These are phyloP conservation scores for Sepioteuthis lessoniana DNA, from an alignment of 2,888 invertebrate species.

Conservation along the genomic window DNA sequence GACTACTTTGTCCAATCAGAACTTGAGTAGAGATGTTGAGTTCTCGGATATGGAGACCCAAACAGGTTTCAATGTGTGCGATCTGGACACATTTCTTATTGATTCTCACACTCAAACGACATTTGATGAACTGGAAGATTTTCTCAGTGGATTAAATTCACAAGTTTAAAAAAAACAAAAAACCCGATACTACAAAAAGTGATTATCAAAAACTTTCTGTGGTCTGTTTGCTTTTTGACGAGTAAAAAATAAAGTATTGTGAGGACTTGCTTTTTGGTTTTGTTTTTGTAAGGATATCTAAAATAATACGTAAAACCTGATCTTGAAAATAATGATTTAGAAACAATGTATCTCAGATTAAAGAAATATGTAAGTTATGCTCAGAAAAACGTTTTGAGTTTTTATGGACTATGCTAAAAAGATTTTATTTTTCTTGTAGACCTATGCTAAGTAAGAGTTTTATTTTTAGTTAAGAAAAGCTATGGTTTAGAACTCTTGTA, in stretches of 20 bases:
- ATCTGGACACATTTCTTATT: slow-evolving; percentile 51
- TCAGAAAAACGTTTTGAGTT: too few species aligned
- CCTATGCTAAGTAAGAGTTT: too few species aligned
- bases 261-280: background rate
- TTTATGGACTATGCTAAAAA: too few species aligned
- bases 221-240: background rate
- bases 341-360: too few species aligned
- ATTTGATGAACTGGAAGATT: slow-evolving; percentile 53
- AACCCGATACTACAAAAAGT: background rate
- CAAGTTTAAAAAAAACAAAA: background rate
- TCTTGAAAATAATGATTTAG: too few species aligned
- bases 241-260: background rate
- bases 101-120: slow-evolving; percentile 63
- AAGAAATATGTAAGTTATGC: too few species aligned
- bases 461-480: too few species aligned
- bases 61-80: background rate
- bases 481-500: too few species aligned
- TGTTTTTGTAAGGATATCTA: background rate
- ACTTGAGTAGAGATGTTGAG: slow-evolving; percentile 39
- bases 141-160: slow-evolving; percentile 38
- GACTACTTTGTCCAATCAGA: slow-evolving; percentile 25
- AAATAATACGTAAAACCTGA: too few species aligned
- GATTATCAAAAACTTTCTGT: background rate
- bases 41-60: slow-evolving; percentile 51
- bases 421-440: too few species aligned